Evolutionary conservation across 2,888 invertebrate species (phyloP).

Genomic region (Dermolepida albohirtum): DNA sequence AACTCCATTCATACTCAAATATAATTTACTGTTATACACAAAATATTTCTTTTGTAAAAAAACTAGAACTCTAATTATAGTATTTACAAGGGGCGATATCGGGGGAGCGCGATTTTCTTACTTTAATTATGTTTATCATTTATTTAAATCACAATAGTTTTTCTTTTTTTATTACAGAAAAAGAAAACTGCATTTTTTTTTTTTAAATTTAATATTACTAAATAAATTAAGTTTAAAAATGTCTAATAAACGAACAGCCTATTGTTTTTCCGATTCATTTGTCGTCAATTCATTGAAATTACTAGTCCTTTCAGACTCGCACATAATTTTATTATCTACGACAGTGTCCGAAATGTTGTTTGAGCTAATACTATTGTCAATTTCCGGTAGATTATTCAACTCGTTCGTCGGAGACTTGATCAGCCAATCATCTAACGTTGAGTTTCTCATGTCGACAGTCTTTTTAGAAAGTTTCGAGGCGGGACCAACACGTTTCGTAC

Average conservation of each 20-base stretch:
- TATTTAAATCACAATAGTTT: constrained; percentile 46
- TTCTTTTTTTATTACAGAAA: constrained; percentile 29
- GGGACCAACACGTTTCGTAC: constrained; percentile 13
- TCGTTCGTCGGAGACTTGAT: constrained; percentile 48
- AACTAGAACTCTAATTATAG: constrained; percentile 60
- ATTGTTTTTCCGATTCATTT: constrained; percentile 36
- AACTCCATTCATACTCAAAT: constrained; percentile 45
- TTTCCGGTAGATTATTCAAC: constrained; percentile 23
- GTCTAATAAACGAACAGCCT: constrained; percentile 38
- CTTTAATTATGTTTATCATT: constrained; percentile 28
- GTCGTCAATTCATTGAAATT: constrained; percentile 17
- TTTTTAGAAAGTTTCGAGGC: constrained; percentile 27
- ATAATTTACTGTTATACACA: constrained; percentile 52
- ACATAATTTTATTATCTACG: constrained; percentile 18
- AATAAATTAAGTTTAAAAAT: constrained; percentile 38
- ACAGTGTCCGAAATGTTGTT: constrained; percentile 20
- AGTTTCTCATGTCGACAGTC: constrained; percentile 32
- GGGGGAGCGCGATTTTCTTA: constrained; percentile 14
- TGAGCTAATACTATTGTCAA: constrained; percentile 39
- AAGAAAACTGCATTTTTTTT: constrained; percentile 24
- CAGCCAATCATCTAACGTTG: constrained; percentile 58
- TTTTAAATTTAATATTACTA: constrained; percentile 20
- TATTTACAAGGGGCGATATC: constrained; percentile 54
- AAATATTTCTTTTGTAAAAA: constrained; percentile 61
- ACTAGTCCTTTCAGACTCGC: constrained; percentile 36